Conservation (phyloP, 92 coral and sea anemone species). For the Umimayanthus chanpuru region DNA sequence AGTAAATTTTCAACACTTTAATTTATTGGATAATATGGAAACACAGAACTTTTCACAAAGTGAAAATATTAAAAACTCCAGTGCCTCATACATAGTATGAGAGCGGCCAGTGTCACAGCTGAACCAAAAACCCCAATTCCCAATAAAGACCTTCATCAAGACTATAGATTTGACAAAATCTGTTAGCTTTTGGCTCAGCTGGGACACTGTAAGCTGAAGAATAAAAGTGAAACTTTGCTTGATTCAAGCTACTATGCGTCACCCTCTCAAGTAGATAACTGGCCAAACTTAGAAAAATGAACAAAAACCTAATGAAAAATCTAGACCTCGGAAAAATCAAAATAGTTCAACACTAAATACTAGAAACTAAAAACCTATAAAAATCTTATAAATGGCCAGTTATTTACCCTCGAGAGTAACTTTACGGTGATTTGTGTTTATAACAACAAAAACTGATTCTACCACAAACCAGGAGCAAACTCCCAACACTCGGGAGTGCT, state of each 20-base stretch:
- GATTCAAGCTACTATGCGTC: constrained; percentile 90
- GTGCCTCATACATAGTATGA: constrained; percentile 29
- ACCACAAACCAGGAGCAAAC: constrained; percentile 48
- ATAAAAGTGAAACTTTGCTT: constrained; percentile 52
- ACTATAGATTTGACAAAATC: background rate
- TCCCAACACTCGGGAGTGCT: constrained; percentile 39
- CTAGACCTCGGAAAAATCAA: background rate
- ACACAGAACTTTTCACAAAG: background rate
- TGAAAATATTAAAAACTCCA: constrained; percentile 9
- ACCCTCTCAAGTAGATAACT: constrained; percentile 31
- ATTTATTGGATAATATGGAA: background rate
- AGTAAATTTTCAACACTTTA: no score
- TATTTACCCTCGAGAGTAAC: constrained; percentile 35
- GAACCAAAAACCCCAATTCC: background rate
- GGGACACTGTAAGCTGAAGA: constrained; percentile 12
- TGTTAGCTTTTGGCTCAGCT: constrained; percentile 6
- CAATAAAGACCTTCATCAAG: background rate
- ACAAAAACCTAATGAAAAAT: background rate
- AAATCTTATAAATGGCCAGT: constrained; percentile 22
- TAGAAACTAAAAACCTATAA: background rate
- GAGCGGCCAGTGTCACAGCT: constrained; percentile 11
- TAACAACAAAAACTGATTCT: constrained; percentile 38
- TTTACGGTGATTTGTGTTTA: constrained; percentile 20
- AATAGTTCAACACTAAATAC: background rate
- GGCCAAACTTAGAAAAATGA: constrained; percentile 27